These are phyloP conservation scores for Eutrigla gurnardus DNA, from an alignment of 2,797 vertebrate genomes.

Conservation along the genomic window DNA sequence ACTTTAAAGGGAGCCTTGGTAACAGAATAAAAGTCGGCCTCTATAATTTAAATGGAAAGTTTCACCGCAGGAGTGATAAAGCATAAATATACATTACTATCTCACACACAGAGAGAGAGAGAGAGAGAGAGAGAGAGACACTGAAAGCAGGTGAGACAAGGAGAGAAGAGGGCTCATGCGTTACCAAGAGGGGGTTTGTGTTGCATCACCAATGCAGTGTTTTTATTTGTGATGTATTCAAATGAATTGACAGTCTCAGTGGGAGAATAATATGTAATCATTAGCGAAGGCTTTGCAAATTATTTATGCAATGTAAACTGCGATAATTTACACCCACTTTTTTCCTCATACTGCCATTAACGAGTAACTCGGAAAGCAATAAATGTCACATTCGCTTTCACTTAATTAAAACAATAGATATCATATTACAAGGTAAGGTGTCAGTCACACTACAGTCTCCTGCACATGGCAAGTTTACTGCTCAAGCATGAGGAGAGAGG, in stretches of 20 bases:
- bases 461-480: constrained; percentile 88
- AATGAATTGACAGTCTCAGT: constrained; percentile 66
- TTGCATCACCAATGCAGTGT: constrained; percentile 62
- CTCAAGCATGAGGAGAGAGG: constrained; percentile 88
- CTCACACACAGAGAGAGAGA: constrained; percentile 7
- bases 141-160: not conserved
- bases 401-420: constrained; percentile 99
- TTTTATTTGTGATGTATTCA: constrained; percentile 76
- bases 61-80: constrained; percentile 25
- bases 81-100: constrained; percentile 39
- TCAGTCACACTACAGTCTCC: constrained; percentile 91
- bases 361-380: constrained; percentile 90
- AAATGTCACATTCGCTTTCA: constrained; percentile 93
- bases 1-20: constrained; percentile 47
- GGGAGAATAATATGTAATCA: constrained; percentile 78
- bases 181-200: constrained; percentile 47
- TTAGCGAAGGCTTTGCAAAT: constrained; percentile 79
- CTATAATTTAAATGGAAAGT: constrained; percentile 40
- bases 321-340: constrained; percentile 74
- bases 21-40: constrained; percentile 41
- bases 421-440: constrained; percentile 89
- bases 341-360: constrained; percentile 85
- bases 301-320: constrained; percentile 83
- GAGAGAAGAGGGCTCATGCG: constrained; percentile 12
- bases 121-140: constrained; percentile 27